A percentile compares a stretch with the other conserved stretches of the same genome.
phyloP scores from a whole-genome alignment of 2,113 vertebrate genomes.

The Macaca mulatta region DNA sequence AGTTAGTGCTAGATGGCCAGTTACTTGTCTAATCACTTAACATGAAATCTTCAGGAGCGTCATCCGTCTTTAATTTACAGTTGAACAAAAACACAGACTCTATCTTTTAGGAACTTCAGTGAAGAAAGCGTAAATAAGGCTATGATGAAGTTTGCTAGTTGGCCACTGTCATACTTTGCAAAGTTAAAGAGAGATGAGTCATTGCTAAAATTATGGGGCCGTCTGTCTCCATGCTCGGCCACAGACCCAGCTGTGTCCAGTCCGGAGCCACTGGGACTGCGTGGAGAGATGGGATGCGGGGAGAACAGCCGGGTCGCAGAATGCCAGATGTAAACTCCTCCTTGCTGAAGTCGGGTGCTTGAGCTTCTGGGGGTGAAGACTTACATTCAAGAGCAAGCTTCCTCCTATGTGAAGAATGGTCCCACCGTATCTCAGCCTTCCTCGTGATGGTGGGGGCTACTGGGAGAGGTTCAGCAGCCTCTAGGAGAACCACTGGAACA shows the following conservation, averaged over 20 bases:
- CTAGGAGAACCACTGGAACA: not conserved
- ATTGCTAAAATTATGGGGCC: not conserved
- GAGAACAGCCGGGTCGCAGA: not conserved
- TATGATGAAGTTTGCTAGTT: not conserved
- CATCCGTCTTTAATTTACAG: slow-evolving; percentile 10
- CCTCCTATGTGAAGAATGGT: not conserved
- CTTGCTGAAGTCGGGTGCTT: not conserved
- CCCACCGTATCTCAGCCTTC: not conserved
- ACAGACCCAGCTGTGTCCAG: not conserved
- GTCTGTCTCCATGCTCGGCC: not conserved
- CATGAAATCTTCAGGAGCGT: not conserved
- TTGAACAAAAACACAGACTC: not conserved
- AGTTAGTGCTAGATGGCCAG: not conserved
- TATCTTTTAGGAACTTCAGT: not conserved
- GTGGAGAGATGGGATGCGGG: not conserved
- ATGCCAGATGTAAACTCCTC: not conserved
- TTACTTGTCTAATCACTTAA: not conserved
- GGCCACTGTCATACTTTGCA: not conserved
- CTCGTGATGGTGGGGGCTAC: not conserved
- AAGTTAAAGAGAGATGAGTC: not conserved
- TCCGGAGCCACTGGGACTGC: not conserved
- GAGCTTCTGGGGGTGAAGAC: not conserved
- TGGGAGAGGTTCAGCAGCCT: not conserved
- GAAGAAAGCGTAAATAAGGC: not conserved
- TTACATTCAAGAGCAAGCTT: not conserved